phyloP scores from a whole-genome alignment of 2,888 invertebrate genomes.

The Diarsia rubi region DNA sequence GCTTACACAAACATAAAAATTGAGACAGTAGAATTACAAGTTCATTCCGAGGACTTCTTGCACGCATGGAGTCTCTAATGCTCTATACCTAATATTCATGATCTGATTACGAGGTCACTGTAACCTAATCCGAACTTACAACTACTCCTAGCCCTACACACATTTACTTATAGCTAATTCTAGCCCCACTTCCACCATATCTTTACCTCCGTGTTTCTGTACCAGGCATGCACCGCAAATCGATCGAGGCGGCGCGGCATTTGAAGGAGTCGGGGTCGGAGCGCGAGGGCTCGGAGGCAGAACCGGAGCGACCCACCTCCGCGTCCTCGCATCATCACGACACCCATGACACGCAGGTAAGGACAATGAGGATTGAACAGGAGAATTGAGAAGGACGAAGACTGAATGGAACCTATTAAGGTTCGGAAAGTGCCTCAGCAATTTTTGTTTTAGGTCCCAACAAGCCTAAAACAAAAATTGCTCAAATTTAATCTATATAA shows the following conservation, averaged over 20 bases:
- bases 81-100: neutral
- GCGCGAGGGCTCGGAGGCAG: conserved; percentile 92
- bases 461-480: too few relatives aligned
- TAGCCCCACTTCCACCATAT: neutral
- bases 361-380: neutral
- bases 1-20: neutral
- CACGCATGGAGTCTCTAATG: neutral
- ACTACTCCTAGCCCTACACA: neutral
- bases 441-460: neutral
- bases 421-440: neutral
- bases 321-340: conserved; percentile 83
- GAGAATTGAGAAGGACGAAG: neutral
- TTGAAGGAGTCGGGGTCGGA: conserved; percentile 96
- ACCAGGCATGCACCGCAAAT: conserved; percentile 99
- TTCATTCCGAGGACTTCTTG: neutral
- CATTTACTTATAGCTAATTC: neutral
- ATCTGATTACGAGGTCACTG: neutral
- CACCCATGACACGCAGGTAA: conserved; percentile 87
- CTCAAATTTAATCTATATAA: too few relatives aligned
- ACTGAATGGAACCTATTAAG: neutral
- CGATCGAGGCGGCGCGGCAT: conserved; percentile 98
- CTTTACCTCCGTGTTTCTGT: neutral
- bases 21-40: neutral
- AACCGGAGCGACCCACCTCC: conserved; percentile 82
- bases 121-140: neutral